phyloP scores from a whole-genome alignment of 2,113 vertebrate genomes.

The Triplophysa siluroides region DNA sequence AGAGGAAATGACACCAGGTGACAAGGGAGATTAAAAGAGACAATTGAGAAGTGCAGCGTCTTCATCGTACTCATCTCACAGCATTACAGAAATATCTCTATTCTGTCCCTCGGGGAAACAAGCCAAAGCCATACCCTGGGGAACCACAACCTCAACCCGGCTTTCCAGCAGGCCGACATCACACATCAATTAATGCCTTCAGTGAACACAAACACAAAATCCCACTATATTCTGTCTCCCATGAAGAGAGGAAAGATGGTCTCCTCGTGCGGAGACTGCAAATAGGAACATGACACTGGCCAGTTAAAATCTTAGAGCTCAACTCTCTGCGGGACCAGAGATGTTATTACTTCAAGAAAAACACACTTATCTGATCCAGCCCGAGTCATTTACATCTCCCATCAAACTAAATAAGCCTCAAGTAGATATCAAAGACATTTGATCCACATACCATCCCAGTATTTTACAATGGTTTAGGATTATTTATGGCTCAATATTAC shows the following conservation, averaged over 20 bases:
- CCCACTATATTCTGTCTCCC: neutral
- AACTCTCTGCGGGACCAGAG: conserved; percentile 2
- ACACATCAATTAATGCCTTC: conserved; percentile 42
- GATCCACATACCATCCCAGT: neutral
- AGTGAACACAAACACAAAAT: conserved; percentile 30
- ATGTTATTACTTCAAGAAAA: conserved; percentile 6
- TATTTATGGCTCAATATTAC: neutral
- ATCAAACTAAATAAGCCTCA: conserved; percentile 1
- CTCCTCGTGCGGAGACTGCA: conserved; percentile 10
- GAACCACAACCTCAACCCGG: conserved; percentile 51
- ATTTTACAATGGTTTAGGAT: neutral
- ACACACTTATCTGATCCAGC: conserved; percentile 11
- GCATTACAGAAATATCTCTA: conserved; percentile 24
- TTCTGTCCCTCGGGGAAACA: conserved; percentile 27
- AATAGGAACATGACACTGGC: conserved; percentile 14
- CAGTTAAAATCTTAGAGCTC: neutral
- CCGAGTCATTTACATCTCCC: neutral
- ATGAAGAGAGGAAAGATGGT: conserved; percentile 5
- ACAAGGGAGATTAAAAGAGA: conserved; percentile 41
- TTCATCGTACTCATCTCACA: neutral
- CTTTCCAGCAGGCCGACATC: conserved; percentile 52
- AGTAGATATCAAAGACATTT: neutral
- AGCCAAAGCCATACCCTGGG: conserved; percentile 46
- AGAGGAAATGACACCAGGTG: conserved; percentile 42
- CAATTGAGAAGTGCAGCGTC: conserved; percentile 3